phyloP scores from a whole-genome alignment of 1,140 invertebrate genomes.

The Pollicipes pollicipes region DNA sequence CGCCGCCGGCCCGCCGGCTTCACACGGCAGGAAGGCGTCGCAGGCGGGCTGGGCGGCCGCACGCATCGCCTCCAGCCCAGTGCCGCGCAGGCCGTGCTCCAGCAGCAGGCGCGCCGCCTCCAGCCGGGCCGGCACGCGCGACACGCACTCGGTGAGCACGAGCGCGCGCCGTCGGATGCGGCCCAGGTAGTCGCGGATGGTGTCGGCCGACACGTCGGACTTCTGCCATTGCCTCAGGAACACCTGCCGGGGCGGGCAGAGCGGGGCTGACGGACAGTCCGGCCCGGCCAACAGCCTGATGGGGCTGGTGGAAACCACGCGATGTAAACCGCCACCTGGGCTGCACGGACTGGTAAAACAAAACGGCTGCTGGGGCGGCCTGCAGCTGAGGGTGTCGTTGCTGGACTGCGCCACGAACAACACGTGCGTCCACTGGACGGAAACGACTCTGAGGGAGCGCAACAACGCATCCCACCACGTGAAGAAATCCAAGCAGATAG shows the following conservation, averaged over 20 bases:
- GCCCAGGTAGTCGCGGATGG: constrained; percentile 54
- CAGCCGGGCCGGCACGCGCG: constrained; percentile 50
- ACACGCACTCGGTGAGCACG: constrained; percentile 62
- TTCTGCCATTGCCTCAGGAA: constrained; percentile 67
- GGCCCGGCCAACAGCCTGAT: too few species aligned
- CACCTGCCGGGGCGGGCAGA: constrained; percentile 26
- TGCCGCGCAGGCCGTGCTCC: constrained; percentile 49
- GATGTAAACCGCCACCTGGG: too few species aligned
- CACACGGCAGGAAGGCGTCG: constrained; percentile 22
- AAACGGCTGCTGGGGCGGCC: too few species aligned
- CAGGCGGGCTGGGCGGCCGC: constrained; percentile 30
- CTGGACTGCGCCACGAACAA: too few species aligned
- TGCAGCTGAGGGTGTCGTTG: too few species aligned
- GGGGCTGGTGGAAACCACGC: too few species aligned
- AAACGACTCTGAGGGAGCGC: too few species aligned
- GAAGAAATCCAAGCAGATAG: too few species aligned
- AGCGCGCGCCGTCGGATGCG: constrained; percentile 63
- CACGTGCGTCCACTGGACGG: too few species aligned
- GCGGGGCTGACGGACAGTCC: too few species aligned
- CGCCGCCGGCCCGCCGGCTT: constrained; percentile 16
- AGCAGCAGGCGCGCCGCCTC: constrained; percentile 50
- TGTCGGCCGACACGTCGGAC: constrained; percentile 45
- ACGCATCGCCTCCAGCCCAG: constrained; percentile 41
- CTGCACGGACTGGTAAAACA: too few species aligned
- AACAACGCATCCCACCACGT: too few species aligned